A percentile compares a stretch with the other conserved stretches of the same genome.
phyloP scores from a whole-genome alignment of 2,888 invertebrate genomes.

The Chirona hameri region DNA sequence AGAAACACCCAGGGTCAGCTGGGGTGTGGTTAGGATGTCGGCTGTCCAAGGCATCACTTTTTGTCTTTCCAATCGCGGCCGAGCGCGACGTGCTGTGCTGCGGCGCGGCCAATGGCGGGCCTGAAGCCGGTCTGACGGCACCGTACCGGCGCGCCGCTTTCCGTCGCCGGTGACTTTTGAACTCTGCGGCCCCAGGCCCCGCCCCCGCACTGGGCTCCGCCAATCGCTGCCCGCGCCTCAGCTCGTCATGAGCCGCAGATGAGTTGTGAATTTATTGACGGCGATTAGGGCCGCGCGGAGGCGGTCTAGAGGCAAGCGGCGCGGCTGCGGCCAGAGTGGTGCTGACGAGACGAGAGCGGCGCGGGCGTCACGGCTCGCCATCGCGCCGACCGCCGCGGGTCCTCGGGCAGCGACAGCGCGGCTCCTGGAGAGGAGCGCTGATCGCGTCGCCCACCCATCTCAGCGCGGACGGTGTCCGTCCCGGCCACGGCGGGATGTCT shows the following conservation, averaged over 20 bases:
- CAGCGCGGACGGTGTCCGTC: too few relatives aligned
- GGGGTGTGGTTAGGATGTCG: too few relatives aligned
- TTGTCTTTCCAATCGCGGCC: not conserved
- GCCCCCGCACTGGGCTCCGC: not conserved
- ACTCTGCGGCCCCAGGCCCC: not conserved
- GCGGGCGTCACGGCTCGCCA: not conserved
- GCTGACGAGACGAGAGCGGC: too few relatives aligned
- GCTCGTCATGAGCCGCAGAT: not conserved
- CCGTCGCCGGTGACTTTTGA: slow-evolving; percentile 10
- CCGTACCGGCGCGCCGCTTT: not conserved
- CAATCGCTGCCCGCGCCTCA: not conserved
- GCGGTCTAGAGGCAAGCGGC: not conserved
- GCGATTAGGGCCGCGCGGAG: not conserved
- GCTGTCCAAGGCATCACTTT: too few relatives aligned
- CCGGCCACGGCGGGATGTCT: too few relatives aligned
- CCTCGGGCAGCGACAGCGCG: not conserved
- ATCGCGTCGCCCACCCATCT: not conserved
- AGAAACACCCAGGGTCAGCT: too few relatives aligned
- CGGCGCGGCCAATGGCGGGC: too few relatives aligned
- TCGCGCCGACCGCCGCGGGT: not conserved
- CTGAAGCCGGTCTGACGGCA: too few relatives aligned
- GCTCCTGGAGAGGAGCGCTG: not conserved
- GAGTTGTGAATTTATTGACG: slow-evolving; percentile 1
- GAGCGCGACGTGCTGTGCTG: too few relatives aligned
- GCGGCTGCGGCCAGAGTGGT: too few relatives aligned